These are phyloP conservation scores for Tenthredo amoena DNA, from an alignment of 2,888 invertebrate species.

Conservation along the genomic window DNA sequence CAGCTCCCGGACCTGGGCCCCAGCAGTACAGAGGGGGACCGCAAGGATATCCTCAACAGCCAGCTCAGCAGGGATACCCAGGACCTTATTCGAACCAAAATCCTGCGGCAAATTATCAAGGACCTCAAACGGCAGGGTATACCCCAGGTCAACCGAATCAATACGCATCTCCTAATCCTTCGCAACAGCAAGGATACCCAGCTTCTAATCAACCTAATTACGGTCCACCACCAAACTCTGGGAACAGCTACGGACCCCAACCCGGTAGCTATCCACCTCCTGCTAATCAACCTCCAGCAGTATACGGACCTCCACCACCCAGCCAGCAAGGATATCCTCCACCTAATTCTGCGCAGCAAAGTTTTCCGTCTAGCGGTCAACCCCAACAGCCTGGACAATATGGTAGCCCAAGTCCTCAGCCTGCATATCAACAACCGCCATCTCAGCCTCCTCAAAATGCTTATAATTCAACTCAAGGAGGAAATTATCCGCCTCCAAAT, in stretches of 20 bases:
- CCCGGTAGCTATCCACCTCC: conserved; percentile 83
- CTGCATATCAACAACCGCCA: conserved; percentile 72
- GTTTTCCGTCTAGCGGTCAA: conserved; percentile 77
- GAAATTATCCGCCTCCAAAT: conserved; percentile 78
- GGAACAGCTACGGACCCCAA: conserved; percentile 76
- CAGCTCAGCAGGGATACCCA: conserved; percentile 83
- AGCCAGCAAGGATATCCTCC: conserved; percentile 86
- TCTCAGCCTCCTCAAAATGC: conserved; percentile 73
- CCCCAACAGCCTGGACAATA: conserved; percentile 74
- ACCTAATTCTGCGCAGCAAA: conserved; percentile 77
- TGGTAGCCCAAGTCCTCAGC: conserved; percentile 77
- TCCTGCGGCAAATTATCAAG: conserved; percentile 83
- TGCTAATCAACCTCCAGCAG: conserved; percentile 80
- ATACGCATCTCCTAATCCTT: conserved; percentile 82
- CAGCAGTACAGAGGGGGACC: conserved; percentile 78
- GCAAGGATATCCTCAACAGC: conserved; percentile 85
- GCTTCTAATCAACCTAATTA: conserved; percentile 81
- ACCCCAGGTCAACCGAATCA: conserved; percentile 82
- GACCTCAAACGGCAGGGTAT: conserved; percentile 79
- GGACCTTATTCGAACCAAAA: conserved; percentile 81
- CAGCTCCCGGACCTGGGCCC: conserved; percentile 80
- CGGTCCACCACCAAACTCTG: conserved; percentile 73
- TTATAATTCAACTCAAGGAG: conserved; percentile 73
- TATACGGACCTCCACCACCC: conserved; percentile 83
- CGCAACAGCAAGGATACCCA: conserved; percentile 84